These are phyloP conservation scores for Cottus gobio DNA, from an alignment of 2,113 vertebrate species.

Conservation along the genomic window DNA sequence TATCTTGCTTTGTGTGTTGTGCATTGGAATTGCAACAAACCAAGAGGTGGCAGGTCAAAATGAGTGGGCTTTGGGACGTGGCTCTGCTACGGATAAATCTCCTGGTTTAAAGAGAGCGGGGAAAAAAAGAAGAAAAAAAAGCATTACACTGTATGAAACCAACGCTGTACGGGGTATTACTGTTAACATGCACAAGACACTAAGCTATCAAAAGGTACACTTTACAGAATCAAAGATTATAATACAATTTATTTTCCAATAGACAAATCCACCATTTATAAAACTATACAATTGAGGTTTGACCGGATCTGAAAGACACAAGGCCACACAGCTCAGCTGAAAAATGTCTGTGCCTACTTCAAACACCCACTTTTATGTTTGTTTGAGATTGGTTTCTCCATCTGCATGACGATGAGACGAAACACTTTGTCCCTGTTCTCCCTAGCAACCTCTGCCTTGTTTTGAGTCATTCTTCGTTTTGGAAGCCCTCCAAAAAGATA, in stretches of 20 bases:
- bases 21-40: conserved; percentile 37
- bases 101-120: conserved; percentile 6
- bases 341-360: too few species aligned
- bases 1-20: conserved; percentile 56
- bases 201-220: neutral
- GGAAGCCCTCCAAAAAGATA: conserved; percentile 53
- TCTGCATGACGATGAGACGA: neutral
- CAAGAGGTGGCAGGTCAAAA: conserved; percentile 49
- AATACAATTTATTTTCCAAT: neutral
- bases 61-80: conserved; percentile 24
- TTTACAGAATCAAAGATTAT: neutral
- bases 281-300: neutral
- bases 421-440: conserved; percentile 29
- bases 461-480: conserved; percentile 48
- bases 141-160: conserved; percentile 31
- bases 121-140: neutral
- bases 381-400: neutral
- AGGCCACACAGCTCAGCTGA: neutral
- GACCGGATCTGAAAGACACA: neutral
- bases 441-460: conserved; percentile 19
- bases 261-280: neutral
- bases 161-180: neutral
- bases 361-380: neutral
- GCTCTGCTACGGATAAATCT: conserved; percentile 27
- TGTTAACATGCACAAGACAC: neutral